phyloP scores from a whole-genome alignment of 2,113 vertebrate species.

The Piprites chloris region DNA sequence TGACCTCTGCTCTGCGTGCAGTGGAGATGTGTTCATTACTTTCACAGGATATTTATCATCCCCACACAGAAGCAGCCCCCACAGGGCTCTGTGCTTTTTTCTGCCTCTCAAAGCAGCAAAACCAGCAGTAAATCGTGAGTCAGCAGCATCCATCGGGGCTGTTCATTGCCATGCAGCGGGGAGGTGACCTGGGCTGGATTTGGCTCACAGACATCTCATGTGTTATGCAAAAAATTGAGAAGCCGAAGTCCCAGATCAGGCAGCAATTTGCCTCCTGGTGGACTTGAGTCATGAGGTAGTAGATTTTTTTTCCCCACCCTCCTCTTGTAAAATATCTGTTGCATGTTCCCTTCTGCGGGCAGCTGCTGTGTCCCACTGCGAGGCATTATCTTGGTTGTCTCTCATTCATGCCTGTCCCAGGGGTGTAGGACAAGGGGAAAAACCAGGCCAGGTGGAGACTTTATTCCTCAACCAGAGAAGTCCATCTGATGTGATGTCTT shows the following conservation, averaged over 20 bases:
- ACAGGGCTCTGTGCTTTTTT: background rate
- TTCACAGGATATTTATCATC: background rate
- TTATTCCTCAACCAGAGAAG: background rate
- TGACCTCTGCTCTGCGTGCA: background rate
- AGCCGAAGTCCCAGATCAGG: background rate
- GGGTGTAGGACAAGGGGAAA: background rate
- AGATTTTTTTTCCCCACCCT: rapidly evolving
- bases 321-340: background rate
- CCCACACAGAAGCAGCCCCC: background rate
- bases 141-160: background rate
- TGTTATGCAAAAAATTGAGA: background rate
- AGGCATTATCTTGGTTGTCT: background rate
- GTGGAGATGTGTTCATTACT: background rate
- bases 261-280: background rate
- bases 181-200: background rate
- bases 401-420: background rate
- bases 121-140: background rate
- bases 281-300: background rate
- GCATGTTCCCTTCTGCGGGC: background rate
- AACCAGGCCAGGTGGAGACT: background rate
- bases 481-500: background rate
- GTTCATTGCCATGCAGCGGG: rapidly evolving
- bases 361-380: background rate
- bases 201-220: background rate
- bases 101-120: background rate